A percentile compares a stretch with the other conserved stretches of the same genome.
Evolutionary conservation across 2,888 invertebrate genomes (phyloP).

Genomic region (Oxytorus armatus): DNA sequence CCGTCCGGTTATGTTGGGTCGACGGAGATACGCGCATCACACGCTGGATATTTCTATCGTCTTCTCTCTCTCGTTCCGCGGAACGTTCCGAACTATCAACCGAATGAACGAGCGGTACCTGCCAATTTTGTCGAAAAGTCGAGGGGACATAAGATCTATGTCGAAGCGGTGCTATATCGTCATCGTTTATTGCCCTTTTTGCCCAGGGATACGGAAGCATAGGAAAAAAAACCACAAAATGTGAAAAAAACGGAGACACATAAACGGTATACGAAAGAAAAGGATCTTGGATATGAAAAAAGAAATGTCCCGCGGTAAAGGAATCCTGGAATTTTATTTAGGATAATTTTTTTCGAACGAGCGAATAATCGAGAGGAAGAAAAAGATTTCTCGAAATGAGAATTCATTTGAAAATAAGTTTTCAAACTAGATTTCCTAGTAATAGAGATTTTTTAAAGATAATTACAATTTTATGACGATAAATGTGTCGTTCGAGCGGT

Average conservation of each 20-base stretch:
- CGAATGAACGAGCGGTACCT: slow-evolving; percentile 21
- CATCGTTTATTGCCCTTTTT: slow-evolving; percentile 41
- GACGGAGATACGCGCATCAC: slow-evolving; percentile 9
- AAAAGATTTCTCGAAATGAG: too few relatives aligned
- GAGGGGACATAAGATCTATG: slow-evolving; percentile 24
- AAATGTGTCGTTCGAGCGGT: too few relatives aligned
- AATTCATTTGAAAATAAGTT: too few relatives aligned
- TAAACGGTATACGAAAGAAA: neutral
- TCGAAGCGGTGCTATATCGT: slow-evolving; percentile 7
- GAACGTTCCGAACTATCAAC: slow-evolving; percentile 31
- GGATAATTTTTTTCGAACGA: too few relatives aligned
- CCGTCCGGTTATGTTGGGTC: slow-evolving; percentile 35
- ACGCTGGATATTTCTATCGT: slow-evolving; percentile 9
- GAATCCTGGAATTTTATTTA: too few relatives aligned
- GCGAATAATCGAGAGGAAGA: too few relatives aligned
- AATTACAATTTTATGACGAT: too few relatives aligned
- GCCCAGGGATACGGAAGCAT: neutral
- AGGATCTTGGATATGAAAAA: neutral
- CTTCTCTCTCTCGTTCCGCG: neutral
- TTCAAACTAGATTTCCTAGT: too few relatives aligned
- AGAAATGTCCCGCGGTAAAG: neutral
- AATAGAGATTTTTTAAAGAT: too few relatives aligned
- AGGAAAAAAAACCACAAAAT: neutral
- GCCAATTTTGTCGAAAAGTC: slow-evolving; percentile 46
- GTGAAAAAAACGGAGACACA: neutral